Percentiles rank a stretch among this genome's conserved stretches.
phyloP scores from a whole-genome alignment of 1,140 invertebrate species.

The Caenorhabditis remanei region DNA sequence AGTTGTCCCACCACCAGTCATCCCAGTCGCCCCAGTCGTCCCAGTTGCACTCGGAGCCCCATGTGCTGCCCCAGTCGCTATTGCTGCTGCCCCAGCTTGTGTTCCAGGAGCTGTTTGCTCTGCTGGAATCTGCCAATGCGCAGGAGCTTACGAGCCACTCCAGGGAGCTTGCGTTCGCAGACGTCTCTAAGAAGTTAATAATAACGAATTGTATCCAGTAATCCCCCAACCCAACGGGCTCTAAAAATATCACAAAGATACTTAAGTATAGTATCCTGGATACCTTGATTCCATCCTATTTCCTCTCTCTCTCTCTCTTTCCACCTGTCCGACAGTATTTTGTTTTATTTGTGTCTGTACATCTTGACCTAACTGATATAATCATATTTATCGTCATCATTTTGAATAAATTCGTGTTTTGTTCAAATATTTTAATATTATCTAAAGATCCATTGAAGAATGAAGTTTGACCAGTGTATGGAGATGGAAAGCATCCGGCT shows the following conservation, averaged over 20 bases:
- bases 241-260: constrained; percentile 48
- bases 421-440: constrained; percentile 11
- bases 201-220: constrained; percentile 19
- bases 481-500: constrained; percentile 61
- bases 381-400: constrained; percentile 40
- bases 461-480: constrained; percentile 61
- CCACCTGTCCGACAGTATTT: constrained; percentile 49
- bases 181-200: constrained; percentile 51
- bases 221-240: constrained; percentile 19
- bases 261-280: constrained; percentile 37
- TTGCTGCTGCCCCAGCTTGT: constrained; percentile 64
- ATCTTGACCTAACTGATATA: constrained; percentile 21
- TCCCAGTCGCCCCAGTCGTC: constrained; percentile 60
- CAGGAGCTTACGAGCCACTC: constrained; percentile 64
- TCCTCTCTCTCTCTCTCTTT: neutral
- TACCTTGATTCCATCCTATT: neutral
- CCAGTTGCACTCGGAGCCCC: constrained; percentile 68
- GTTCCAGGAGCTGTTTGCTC: constrained; percentile 68
- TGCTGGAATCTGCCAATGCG: constrained; percentile 67
- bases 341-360: constrained; percentile 26
- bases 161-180: constrained; percentile 66
- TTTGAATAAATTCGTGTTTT: constrained; percentile 39
- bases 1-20: constrained; percentile 65
- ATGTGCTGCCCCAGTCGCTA: constrained; percentile 60
- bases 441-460: constrained; percentile 49